Base-by-base conservation (phyloP, 2,888 invertebrate genomes). In the Chloroclysta siterata region DNA sequence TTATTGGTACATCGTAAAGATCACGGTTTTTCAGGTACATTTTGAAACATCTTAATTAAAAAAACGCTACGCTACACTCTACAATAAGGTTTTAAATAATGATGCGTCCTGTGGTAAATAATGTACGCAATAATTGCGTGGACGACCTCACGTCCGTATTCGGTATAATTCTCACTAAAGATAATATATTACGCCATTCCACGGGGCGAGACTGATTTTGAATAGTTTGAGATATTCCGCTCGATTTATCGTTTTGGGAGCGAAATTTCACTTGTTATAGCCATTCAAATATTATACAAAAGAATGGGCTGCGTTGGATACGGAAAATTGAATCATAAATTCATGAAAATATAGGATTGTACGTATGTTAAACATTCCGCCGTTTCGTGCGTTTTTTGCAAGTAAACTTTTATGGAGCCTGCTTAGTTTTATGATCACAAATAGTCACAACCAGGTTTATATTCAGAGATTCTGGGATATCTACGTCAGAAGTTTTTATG, bases 181-280 rank as follows among this genome's bases (percentile, higher is more conserved):
- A 81, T 77, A 80, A 81, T 76, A 80, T 80, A 83, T 82, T 62
- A 74, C 72, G 63, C 64, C 74, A 73, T 75, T 83, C 79, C 74
- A 75, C 74, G 70, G 75, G 69, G 71, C 74, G 78, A 77, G 79
- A 83, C 81, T 82, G 84, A 85, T 83, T 84, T 84, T 82, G 81
- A 85, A 85, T 85, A 83, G 84, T 85, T 82, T 78, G 81, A 83
- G 81, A 84, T 85, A 84, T 84, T 76, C 68, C 74, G 66, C 60
- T 59, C 78, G 73, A 85, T 85, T 84, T 84, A 84, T 82, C 80
- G 77, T 76, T 77, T 75, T 66, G 72, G 68, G 74, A 78, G 74
- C 73, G 68, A 73, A 76, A 74, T 79, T 77, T 80, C 73, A 75
- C 73, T 70, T 65, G 59, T 71, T 48, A 69, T 55, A 66, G 53